Conservation (phyloP, 2,797 vertebrate genomes). For the Parotocinclus haroldoi region DNA sequence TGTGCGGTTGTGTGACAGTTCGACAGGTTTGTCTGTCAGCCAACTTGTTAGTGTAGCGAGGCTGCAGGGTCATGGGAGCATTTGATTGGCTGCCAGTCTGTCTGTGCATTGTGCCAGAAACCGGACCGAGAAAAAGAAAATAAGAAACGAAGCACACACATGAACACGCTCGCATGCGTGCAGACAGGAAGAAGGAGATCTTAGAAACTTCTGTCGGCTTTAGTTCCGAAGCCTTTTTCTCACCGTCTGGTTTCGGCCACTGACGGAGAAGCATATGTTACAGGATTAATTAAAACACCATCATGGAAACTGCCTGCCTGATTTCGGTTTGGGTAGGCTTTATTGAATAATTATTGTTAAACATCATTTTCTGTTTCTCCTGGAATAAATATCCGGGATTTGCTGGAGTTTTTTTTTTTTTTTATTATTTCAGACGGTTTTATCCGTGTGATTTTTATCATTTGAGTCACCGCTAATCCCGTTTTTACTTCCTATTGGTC, state of each 20-base stretch:
- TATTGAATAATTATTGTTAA: no score
- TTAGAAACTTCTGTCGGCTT: slow-evolving; percentile 69
- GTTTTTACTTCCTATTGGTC: no score
- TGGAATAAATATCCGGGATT: no score
- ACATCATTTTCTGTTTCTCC: no score
- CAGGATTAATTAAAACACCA: slow-evolving; percentile 45
- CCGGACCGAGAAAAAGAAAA: slow-evolving; percentile 65
- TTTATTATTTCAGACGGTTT: no score
- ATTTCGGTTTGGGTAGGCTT: neutral
- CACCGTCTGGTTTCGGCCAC: slow-evolving; percentile 63
- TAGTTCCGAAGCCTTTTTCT: slow-evolving; percentile 66
- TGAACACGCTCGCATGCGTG: slow-evolving; percentile 30
- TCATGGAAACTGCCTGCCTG: neutral
- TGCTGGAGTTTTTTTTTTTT: no score
- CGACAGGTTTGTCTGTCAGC: slow-evolving; percentile 64
- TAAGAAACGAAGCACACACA: slow-evolving; percentile 50
- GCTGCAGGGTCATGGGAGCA: slow-evolving; percentile 72
- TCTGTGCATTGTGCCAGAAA: slow-evolving; percentile 64
- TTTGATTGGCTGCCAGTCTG: slow-evolving; percentile 70
- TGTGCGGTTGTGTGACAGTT: slow-evolving; percentile 12
- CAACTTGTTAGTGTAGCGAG: slow-evolving; percentile 74
- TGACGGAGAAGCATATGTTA: slow-evolving; percentile 54
- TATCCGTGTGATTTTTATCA: no score
- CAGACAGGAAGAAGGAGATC: slow-evolving; percentile 62
- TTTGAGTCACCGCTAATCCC: no score